phyloP scores from a whole-genome alignment of 1,140 invertebrate species.

The Tetramorium alpestre region DNA sequence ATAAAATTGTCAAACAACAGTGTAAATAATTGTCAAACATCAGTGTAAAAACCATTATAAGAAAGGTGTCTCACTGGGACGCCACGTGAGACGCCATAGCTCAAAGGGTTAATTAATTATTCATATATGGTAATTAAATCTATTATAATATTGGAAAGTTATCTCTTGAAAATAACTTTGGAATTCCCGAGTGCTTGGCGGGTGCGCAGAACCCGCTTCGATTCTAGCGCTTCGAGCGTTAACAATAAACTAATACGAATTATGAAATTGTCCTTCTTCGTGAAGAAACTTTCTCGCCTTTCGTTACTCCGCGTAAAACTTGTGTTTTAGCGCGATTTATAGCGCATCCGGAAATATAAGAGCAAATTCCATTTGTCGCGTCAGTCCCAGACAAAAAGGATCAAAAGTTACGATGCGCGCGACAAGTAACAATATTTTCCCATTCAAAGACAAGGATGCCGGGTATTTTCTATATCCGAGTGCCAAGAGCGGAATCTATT shows the following conservation, averaged over 20 bases:
- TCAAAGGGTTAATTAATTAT: not conserved
- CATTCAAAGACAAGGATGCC: conserved; percentile 24
- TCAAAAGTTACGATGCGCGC: conserved; percentile 5
- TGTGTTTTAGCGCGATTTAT: not conserved
- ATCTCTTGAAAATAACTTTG: not conserved
- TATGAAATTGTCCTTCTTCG: not conserved
- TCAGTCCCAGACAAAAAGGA: not conserved
- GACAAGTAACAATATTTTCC: conserved; percentile 38
- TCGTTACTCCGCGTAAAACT: not conserved
- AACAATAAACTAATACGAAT: not conserved
- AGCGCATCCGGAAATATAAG: not conserved
- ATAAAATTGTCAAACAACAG: too few relatives aligned
- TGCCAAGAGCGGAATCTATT: conserved; percentile 65
- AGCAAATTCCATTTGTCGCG: conserved; percentile 38
- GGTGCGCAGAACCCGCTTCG: not conserved
- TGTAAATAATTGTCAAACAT: too few relatives aligned
- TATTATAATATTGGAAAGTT: not conserved
- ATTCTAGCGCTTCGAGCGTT: not conserved
- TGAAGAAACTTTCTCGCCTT: not conserved
- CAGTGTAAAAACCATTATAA: too few relatives aligned
- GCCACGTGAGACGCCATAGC: too few relatives aligned
- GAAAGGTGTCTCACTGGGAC: too few relatives aligned
- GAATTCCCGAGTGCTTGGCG: not conserved
- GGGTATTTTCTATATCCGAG: conserved; percentile 17
- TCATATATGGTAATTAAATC: not conserved